These are phyloP conservation scores for Thecophora atra DNA, from an alignment of 2,888 invertebrate species.

Conservation along the genomic window DNA sequence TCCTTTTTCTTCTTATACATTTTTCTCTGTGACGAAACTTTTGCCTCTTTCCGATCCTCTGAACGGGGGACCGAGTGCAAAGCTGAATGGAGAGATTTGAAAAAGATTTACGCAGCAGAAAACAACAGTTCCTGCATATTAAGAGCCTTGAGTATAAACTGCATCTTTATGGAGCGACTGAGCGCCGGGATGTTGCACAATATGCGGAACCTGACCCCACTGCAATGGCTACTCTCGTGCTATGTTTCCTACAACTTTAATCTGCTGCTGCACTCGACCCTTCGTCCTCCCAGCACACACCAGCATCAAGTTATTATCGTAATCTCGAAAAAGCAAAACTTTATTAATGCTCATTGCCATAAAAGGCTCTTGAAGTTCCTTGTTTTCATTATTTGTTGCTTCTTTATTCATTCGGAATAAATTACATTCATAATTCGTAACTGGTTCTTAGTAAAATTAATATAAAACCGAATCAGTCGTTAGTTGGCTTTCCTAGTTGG, in stretches of 20 bases:
- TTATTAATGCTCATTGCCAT: too few species aligned
- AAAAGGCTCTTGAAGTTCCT: too few species aligned
- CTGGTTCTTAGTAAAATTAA: too few species aligned
- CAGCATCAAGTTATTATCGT: neutral
- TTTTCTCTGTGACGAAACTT: neutral
- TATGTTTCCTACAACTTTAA: neutral
- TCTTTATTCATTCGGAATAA: too few species aligned
- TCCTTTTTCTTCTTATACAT: too few species aligned
- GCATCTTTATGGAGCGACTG: neutral
- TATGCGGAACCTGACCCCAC: neutral
- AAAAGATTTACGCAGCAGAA: slow-evolving; percentile 11
- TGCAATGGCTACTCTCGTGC: neutral
- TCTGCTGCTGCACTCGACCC: too few species aligned
- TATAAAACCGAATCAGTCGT: too few species aligned
- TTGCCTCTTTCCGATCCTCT: slow-evolving; percentile 3
- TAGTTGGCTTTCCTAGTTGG: too few species aligned
- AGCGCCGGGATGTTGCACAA: neutral
- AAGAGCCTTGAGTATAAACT: slow-evolving; percentile 25
- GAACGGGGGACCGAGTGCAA: neutral
- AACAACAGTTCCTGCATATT: slow-evolving; percentile 21
- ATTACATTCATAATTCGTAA: too few species aligned
- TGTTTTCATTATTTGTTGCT: too few species aligned
- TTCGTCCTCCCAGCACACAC: too few species aligned
- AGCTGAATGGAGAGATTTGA: neutral
- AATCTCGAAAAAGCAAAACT: neutral